A percentile compares a stretch with the other conserved stretches of the same genome.
Conservation (phyloP, 2,888 invertebrate genomes). For the Boloria selene region DNA sequence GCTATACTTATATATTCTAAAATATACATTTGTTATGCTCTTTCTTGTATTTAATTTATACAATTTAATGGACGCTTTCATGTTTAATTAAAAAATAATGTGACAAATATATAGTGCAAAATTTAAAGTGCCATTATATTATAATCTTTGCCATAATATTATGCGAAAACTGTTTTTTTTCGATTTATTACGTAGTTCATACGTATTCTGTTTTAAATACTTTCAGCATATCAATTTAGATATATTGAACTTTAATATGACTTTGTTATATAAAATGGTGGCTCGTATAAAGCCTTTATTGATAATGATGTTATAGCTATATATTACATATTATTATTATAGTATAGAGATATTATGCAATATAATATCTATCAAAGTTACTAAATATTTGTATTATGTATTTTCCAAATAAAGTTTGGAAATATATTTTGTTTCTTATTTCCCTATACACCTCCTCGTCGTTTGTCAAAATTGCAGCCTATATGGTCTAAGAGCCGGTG, state of each 20-base stretch:
- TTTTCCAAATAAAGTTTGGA: slow-evolving; percentile 64
- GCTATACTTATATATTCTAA: neutral
- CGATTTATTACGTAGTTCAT: neutral
- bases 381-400: slow-evolving; percentile 53
- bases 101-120: slow-evolving; percentile 9
- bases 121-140: slow-evolving; percentile 11
- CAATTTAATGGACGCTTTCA: neutral
- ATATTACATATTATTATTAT: slow-evolving; percentile 16
- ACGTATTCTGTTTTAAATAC: slow-evolving; percentile 3
- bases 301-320: slow-evolving; percentile 27
- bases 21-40: neutral
- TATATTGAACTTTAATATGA: neutral
- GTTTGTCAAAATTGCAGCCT: neutral
- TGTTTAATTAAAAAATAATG: neutral
- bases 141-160: slow-evolving; percentile 3
- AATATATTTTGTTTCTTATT: slow-evolving; percentile 43
- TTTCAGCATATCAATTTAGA: slow-evolving; percentile 5
- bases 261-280: slow-evolving; percentile 3
- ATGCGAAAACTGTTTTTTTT: neutral
- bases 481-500: too few species aligned
- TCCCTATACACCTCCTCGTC: neutral
- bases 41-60: slow-evolving; percentile 4
- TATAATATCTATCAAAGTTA: slow-evolving; percentile 30
- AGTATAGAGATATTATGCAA: slow-evolving; percentile 27
- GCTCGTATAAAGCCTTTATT: slow-evolving; percentile 12